A percentile compares a stretch with the other conserved stretches of the same genome.
Evolutionary conservation across 2,888 invertebrate genomes (phyloP).

Genomic region (Rhaphigaster nebulosa): DNA sequence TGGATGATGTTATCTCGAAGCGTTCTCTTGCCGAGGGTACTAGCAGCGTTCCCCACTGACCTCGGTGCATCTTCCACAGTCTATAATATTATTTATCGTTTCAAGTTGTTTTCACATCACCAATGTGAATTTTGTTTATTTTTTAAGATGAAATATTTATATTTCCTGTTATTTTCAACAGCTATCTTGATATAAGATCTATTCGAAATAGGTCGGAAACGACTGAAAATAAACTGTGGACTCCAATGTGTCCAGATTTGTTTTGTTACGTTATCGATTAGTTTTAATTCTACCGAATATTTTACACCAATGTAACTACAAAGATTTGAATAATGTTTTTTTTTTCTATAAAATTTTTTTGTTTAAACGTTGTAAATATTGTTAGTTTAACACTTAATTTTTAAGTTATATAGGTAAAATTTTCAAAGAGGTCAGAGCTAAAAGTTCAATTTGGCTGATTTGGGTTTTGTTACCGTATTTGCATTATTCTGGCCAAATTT

Average conservation of each 20-base stretch:
- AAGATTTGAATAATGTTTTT: neutral
- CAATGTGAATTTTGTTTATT: neutral
- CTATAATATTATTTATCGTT: neutral
- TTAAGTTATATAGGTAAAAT: too few relatives aligned
- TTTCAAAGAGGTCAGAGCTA: too few relatives aligned
- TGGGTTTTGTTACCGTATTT: too few relatives aligned
- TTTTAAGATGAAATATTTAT: neutral
- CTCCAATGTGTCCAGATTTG: neutral
- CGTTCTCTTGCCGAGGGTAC: neutral
- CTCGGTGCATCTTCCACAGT: neutral
- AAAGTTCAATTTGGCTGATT: too few relatives aligned
- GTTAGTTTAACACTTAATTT: too few relatives aligned
- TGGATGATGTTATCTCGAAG: neutral
- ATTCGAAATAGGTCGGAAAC: neutral
- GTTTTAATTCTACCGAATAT: too few relatives aligned
- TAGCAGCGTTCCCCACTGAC: neutral
- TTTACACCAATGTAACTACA: too few relatives aligned
- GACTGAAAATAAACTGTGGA: neutral
- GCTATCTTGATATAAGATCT: neutral
- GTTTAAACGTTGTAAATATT: too few relatives aligned
- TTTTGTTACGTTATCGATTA: neutral
- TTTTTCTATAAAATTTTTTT: too few relatives aligned
- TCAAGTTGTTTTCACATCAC: neutral
- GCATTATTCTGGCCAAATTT: too few relatives aligned
- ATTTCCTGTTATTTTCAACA: neutral